A percentile compares a stretch with the other conserved stretches of the same genome.
phyloP scores from a whole-genome alignment of 30 jellyfish, hydroid and myxozoan genomes.

The Cassiopea xamachana region DNA sequence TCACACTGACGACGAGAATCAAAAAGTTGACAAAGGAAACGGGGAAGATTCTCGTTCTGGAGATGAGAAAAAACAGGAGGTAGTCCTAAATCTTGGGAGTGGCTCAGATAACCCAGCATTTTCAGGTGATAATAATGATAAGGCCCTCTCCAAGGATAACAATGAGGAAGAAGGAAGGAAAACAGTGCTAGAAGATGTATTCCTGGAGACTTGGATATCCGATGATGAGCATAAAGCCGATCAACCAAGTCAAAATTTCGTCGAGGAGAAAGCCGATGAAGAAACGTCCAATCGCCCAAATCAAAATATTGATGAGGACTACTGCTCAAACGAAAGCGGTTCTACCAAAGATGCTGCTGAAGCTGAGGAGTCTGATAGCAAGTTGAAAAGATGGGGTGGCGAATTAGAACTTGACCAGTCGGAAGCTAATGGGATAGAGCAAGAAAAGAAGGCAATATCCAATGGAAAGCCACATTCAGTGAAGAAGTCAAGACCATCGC shows the following conservation, averaged over 20 bases:
- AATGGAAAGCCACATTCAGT: not conserved
- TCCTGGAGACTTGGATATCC: not conserved
- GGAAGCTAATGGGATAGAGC: not conserved
- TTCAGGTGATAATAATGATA: not conserved
- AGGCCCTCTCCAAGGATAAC: not conserved
- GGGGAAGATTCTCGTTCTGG: not conserved
- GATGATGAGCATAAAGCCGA: not conserved
- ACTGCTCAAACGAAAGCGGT: constrained; percentile 1
- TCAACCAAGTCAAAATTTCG: not conserved
- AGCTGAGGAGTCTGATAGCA: constrained; percentile 10
- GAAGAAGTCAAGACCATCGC: constrained; percentile 53
- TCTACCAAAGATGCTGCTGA: not conserved
- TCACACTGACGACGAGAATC: not conserved
- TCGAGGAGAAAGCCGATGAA: not conserved
- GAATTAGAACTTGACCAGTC: not conserved
- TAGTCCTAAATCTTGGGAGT: not conserved
- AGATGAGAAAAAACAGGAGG: not conserved
- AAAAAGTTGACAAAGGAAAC: not conserved
- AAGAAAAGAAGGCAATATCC: not conserved
- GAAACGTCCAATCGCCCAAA: not conserved
- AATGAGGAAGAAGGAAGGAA: not conserved
- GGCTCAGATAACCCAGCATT: constrained; percentile 18
- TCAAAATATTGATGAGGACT: constrained; percentile 1
- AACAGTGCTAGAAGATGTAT: not conserved
- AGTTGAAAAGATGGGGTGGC: constrained; percentile 32